Conservation (phyloP, 1,140 invertebrate species). For the Nephotettix cincticeps region DNA sequence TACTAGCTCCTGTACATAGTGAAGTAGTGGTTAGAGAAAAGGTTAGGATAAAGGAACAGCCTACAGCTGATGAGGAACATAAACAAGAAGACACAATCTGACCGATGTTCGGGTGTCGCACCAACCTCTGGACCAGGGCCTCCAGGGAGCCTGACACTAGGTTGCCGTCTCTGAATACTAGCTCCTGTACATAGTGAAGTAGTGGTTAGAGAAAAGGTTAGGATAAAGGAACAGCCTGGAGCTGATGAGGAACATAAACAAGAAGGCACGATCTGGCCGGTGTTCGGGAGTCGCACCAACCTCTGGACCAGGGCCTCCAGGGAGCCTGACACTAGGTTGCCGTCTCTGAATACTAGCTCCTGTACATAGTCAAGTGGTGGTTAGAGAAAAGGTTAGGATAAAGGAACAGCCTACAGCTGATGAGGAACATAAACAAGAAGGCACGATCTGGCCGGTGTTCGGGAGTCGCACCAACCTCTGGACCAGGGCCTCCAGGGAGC, state of each 20-base stretch:
- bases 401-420: slow-evolving; percentile 90
- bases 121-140: slow-evolving; percentile 85
- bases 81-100: slow-evolving; percentile 87
- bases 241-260: slow-evolving; percentile 92
- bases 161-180: slow-evolving; percentile 86
- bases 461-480: slow-evolving; percentile 85
- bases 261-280: slow-evolving; percentile 84
- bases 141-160: slow-evolving; percentile 84
- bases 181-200: too few species aligned
- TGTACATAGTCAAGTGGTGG: too few species aligned
- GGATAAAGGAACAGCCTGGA: slow-evolving; percentile 90
- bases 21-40: too few species aligned
- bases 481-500: slow-evolving; percentile 81
- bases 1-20: slow-evolving; percentile 68
- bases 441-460: slow-evolving; percentile 86
- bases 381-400: slow-evolving; percentile 91
- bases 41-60: too few species aligned
- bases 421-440: slow-evolving; percentile 90
- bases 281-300: slow-evolving; percentile 85
- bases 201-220: too few species aligned
- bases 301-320: slow-evolving; percentile 86
- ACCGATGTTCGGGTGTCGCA: slow-evolving; percentile 85
- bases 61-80: too few species aligned
- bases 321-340: slow-evolving; percentile 82
- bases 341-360: slow-evolving; percentile 82